Conservation (phyloP, 2,113 vertebrate species). For the Rhabdornis inornatus region DNA sequence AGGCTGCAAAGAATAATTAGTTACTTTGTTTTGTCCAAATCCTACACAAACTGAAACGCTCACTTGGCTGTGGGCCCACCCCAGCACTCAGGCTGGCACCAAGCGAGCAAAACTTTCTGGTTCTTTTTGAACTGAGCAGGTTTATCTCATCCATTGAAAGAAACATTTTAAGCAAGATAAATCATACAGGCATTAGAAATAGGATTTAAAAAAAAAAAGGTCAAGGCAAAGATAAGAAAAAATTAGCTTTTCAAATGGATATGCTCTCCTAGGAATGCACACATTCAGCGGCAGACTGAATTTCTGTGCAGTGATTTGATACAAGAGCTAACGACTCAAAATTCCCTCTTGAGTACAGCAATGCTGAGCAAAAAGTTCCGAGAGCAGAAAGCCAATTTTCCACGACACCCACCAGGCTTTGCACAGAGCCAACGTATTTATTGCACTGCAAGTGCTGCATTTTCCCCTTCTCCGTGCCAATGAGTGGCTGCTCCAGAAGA, state of each 20-base stretch:
- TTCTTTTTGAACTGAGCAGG: neutral
- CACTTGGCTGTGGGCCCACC: neutral
- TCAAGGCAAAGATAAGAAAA: neutral
- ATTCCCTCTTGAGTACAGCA: neutral
- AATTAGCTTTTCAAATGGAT: neutral
- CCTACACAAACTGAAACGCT: neutral
- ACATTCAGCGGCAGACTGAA: neutral
- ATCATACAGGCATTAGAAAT: neutral
- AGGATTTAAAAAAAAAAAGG: neutral
- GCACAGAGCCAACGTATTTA: neutral
- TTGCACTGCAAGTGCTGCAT: neutral
- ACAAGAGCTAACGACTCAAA: neutral
- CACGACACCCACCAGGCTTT: neutral
- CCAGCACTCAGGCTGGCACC: neutral
- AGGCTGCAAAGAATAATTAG: neutral
- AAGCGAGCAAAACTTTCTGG: neutral
- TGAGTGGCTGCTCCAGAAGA: neutral
- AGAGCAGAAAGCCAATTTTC: neutral
- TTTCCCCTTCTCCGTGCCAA: neutral
- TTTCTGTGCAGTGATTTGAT: neutral
- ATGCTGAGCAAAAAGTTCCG: neutral
- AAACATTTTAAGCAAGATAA: neutral
- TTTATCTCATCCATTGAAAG: neutral
- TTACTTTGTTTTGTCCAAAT: neutral
- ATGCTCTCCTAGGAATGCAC: fast-evolving